These are phyloP conservation scores for Hapalemur alaotrensis DNA, from an alignment of 2,797 vertebrate genomes.

Conservation along the genomic window DNA sequence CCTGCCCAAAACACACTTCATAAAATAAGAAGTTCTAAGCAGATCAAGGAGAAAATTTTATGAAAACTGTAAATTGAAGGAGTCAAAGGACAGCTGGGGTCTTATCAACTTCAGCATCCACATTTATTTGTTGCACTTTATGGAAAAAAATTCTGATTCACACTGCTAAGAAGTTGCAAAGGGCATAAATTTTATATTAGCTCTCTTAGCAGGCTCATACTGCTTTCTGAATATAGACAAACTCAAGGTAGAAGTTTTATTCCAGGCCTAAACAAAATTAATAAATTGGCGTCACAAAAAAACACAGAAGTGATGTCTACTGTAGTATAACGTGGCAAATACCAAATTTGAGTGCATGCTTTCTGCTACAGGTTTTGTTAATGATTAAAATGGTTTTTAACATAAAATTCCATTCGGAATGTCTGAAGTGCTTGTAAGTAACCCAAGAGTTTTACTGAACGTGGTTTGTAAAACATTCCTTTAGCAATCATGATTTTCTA, in stretches of 20 bases:
- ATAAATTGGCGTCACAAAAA: neutral
- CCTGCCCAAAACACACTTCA: neutral
- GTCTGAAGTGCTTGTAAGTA: neutral
- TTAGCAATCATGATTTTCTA: neutral
- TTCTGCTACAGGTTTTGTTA: neutral
- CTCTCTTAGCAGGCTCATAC: neutral
- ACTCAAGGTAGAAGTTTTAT: neutral
- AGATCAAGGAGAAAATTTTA: neutral
- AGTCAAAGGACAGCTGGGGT: neutral
- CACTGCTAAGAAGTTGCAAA: neutral
- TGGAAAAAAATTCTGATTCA: neutral
- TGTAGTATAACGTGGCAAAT: neutral
- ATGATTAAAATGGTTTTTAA: constrained; percentile 27
- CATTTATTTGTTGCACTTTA: constrained; percentile 28
- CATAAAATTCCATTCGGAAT: neutral
- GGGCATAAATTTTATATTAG: constrained; percentile 2
- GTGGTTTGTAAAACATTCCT: neutral
- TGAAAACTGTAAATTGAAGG: neutral
- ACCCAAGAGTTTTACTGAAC: neutral
- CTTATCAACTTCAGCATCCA: constrained; percentile 15
- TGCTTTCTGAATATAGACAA: constrained; percentile 20
- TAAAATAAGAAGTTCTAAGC: constrained; percentile 41
- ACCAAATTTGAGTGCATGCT: neutral
- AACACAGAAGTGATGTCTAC: neutral
- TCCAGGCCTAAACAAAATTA: neutral